Conservation (phyloP, 2,888 invertebrate genomes). For the Drosophila paramelanica region DNA sequence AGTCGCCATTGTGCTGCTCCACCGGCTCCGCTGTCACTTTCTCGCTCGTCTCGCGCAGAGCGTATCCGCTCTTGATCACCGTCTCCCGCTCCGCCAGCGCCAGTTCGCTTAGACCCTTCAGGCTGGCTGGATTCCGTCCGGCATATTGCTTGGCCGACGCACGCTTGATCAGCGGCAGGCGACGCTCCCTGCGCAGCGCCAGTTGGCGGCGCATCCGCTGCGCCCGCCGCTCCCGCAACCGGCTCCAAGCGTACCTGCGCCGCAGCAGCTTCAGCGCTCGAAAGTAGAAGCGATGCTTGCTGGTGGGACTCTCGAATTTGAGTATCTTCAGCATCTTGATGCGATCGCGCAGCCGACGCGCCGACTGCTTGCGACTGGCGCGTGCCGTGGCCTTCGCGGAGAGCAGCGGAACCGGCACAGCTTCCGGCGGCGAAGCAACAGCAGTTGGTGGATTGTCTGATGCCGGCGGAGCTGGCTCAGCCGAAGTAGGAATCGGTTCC, state of each 20-base stretch:
- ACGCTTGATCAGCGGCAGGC: conserved; percentile 74
- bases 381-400: conserved; percentile 47
- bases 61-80: conserved; percentile 64
- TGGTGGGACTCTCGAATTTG: conserved; percentile 70
- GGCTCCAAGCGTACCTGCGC: conserved; percentile 30
- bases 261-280: conserved; percentile 58
- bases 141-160: conserved; percentile 61
- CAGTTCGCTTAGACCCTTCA: conserved; percentile 68
- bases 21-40: not conserved
- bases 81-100: conserved; percentile 62
- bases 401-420: not conserved
- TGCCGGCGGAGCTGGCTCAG: not conserved
- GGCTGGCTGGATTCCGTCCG: conserved; percentile 59
- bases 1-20: conserved; percentile 44
- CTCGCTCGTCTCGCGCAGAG: conserved; percentile 28
- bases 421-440: not conserved
- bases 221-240: conserved; percentile 30
- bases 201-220: conserved; percentile 56
- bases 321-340: conserved; percentile 67
- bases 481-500: conserved; percentile 25
- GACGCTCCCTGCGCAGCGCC: conserved; percentile 57
- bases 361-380: conserved; percentile 45
- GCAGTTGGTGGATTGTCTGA: not conserved
- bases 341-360: conserved; percentile 62
- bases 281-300: conserved; percentile 70